Conservation (phyloP, 2,888 invertebrate species). For the Cantharis rustica region DNA sequence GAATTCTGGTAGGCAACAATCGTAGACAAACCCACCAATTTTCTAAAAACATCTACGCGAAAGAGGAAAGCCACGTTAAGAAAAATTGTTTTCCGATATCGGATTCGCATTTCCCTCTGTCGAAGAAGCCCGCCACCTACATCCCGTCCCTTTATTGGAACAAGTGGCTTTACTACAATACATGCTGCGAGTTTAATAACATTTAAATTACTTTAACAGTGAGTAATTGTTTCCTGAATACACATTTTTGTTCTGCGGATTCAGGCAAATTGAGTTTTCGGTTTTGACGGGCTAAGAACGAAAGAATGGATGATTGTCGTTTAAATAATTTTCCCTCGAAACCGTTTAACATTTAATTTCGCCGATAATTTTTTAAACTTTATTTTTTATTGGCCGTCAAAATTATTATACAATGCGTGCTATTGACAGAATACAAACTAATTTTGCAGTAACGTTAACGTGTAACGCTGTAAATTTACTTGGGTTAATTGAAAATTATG, state of each 20-base stretch:
- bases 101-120: constrained; percentile 47
- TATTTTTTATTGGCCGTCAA: not conserved
- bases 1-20: constrained; percentile 35
- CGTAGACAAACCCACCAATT: constrained; percentile 38
- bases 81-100: constrained; percentile 62
- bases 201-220: constrained; percentile 42
- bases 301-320: not conserved
- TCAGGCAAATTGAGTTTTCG: constrained; percentile 22
- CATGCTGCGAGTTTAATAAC: constrained; percentile 42
- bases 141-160: constrained; percentile 36
- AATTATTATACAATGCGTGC: not conserved
- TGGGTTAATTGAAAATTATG: not conserved
- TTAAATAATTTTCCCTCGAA: constrained; percentile 1
- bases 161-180: constrained; percentile 37
- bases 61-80: constrained; percentile 45
- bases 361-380: not conserved
- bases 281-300: constrained; percentile 14
- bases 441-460: not conserved
- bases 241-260: constrained; percentile 28
- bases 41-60: constrained; percentile 34
- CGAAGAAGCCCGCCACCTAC: constrained; percentile 37
- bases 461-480: not conserved
- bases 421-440: not conserved
- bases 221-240: constrained; percentile 40
- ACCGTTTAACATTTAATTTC: constrained; percentile 1